Evolutionary conservation across 2,113 vertebrate genomes (phyloP).

Genomic region (Cyanocitta stelleri): DNA sequence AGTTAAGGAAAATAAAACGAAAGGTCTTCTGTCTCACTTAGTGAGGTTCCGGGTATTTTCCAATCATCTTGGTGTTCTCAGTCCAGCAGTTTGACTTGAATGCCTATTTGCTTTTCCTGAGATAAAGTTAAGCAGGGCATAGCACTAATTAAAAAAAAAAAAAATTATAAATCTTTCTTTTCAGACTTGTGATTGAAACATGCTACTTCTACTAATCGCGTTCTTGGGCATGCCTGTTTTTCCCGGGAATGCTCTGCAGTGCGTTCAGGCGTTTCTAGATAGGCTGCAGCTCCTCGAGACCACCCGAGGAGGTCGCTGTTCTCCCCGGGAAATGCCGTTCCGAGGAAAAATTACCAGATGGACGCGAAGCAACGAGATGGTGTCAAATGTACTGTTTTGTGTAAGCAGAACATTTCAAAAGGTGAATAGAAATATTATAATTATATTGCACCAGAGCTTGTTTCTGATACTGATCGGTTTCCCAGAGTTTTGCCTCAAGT

Average conservation of each 20-base stretch:
- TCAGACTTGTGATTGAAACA: neutral
- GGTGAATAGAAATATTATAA: neutral
- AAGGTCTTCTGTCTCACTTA: neutral
- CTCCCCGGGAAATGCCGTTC: neutral
- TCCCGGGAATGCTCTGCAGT: no score
- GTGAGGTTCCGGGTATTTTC: neutral
- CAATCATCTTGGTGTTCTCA: neutral
- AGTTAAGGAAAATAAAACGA: neutral
- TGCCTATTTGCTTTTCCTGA: neutral
- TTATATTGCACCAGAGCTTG: neutral
- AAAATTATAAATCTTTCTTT: neutral
- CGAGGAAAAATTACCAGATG: neutral
- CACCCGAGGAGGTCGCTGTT: conserved; percentile 8
- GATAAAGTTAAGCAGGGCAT: neutral
- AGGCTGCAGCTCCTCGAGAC: neutral
- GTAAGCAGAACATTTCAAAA: neutral
- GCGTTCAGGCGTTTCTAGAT: neutral
- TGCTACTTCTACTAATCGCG: neutral
- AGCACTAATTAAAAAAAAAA: neutral
- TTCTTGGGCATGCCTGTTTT: neutral
- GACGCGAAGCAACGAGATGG: neutral
- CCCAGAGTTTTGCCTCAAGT: neutral
- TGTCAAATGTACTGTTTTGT: neutral
- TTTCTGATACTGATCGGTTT: neutral
- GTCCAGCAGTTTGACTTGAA: neutral